Evolutionary conservation across 2,797 vertebrate genomes (phyloP).

Genomic region (Phoebastria nigripes): DNA sequence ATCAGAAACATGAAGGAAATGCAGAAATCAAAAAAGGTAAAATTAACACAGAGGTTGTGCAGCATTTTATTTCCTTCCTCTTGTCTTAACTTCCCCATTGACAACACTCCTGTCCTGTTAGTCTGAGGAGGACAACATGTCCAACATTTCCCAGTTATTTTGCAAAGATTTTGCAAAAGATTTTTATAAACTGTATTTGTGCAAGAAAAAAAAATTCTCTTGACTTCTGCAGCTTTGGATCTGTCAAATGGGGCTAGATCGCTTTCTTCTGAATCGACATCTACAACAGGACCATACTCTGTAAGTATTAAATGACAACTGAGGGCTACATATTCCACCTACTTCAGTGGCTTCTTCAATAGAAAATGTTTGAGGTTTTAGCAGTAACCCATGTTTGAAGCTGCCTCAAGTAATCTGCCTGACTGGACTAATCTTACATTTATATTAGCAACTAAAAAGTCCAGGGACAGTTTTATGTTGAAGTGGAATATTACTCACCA

Average conservation of each 20-base stretch:
- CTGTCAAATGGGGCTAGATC: background rate
- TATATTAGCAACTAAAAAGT: background rate
- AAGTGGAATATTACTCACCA: background rate
- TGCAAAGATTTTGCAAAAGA: background rate
- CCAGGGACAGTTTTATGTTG: background rate
- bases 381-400: background rate
- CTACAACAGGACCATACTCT: background rate
- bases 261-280: background rate
- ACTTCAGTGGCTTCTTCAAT: background rate
- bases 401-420: background rate
- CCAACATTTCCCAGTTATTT: background rate
- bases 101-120: background rate
- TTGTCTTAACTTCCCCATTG: background rate
- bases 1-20: background rate
- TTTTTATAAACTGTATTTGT: background rate
- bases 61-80: background rate
- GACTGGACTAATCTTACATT: background rate
- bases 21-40: background rate
- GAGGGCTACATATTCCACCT: background rate
- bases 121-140: background rate
- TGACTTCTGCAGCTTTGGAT: background rate
- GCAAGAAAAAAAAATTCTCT: background rate
- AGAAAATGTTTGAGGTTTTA: background rate
- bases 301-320: background rate
- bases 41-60: background rate